Evolutionary conservation across 2,113 vertebrate genomes (phyloP).

Genomic region (Tursiops truncatus): DNA sequence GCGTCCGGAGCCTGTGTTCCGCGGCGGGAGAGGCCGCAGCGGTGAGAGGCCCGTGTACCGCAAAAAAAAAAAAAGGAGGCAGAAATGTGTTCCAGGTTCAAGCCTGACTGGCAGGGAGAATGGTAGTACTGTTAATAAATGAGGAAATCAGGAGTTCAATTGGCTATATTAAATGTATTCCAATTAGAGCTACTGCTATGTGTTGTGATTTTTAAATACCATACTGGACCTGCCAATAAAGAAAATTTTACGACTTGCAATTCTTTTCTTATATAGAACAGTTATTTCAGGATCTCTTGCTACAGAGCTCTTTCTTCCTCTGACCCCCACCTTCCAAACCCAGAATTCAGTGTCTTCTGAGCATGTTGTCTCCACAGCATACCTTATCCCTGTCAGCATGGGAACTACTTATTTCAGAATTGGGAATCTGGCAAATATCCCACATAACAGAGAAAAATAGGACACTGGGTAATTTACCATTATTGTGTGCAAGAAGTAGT

Average conservation of each 20-base stretch:
- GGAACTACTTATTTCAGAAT: neutral
- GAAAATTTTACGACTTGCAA: neutral
- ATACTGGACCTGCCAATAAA: neutral
- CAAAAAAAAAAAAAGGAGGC: neutral
- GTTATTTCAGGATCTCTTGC: neutral
- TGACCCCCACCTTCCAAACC: neutral
- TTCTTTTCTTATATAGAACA: neutral
- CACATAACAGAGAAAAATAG: neutral
- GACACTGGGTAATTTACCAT: neutral
- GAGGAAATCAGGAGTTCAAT: neutral
- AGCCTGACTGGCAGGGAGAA: neutral
- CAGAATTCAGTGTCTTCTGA: conserved; percentile 3
- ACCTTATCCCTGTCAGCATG: neutral
- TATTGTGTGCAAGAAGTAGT: neutral
- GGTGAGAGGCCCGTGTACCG: no score
- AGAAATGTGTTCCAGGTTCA: neutral
- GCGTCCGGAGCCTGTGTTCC: no score
- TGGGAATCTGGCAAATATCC: neutral
- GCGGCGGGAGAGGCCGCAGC: no score
- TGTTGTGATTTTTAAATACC: neutral
- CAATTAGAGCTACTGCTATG: neutral
- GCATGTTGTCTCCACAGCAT: neutral
- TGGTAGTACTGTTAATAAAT: neutral
- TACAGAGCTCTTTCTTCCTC: neutral
- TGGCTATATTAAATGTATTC: neutral